These are phyloP conservation scores for Brachionus rubens DNA, from an alignment of 1,140 invertebrate species.

Conservation along the genomic window DNA sequence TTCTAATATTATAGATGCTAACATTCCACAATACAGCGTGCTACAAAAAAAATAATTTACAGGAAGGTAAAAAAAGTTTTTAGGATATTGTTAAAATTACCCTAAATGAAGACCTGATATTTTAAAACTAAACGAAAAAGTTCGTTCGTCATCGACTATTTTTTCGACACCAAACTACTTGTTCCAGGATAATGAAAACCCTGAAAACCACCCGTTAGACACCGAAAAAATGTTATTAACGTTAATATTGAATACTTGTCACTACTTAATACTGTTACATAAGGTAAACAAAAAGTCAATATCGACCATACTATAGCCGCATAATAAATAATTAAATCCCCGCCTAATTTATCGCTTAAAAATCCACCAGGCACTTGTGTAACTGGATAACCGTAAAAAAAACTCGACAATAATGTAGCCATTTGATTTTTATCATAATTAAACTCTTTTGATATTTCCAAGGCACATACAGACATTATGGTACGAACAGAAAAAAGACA, in stretches of 20 bases:
- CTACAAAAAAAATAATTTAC: slow-evolving; percentile 56
- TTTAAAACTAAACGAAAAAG: slow-evolving; percentile 70
- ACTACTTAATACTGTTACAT: slow-evolving; percentile 47
- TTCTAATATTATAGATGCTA: slow-evolving; percentile 70
- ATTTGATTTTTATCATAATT: slow-evolving; percentile 71
- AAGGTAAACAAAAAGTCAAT: slow-evolving; percentile 63
- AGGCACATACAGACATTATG: slow-evolving; percentile 68
- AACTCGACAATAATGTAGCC: slow-evolving; percentile 69
- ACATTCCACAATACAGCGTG: slow-evolving; percentile 68
- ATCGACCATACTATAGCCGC: slow-evolving; percentile 69
- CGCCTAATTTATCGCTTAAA: slow-evolving; percentile 69
- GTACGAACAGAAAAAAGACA: slow-evolving; percentile 69
- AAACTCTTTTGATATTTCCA: slow-evolving; percentile 67
- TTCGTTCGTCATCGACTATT: slow-evolving; percentile 67
- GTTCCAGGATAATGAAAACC: slow-evolving; percentile 73
- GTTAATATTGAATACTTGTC: slow-evolving; percentile 64
- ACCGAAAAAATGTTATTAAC: slow-evolving; percentile 66
- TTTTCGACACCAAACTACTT: slow-evolving; percentile 70
- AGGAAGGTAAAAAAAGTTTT: background rate
- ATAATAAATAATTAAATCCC: slow-evolving; percentile 67
- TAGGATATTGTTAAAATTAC: slow-evolving; percentile 55
- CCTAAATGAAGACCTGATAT: slow-evolving; percentile 66
- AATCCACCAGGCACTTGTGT: slow-evolving; percentile 71
- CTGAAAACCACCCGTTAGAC: slow-evolving; percentile 70
- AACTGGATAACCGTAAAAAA: slow-evolving; percentile 74